These are phyloP conservation scores for Rhinogobio ventralis DNA, from an alignment of 2,797 vertebrate species.

Conservation along the genomic window DNA sequence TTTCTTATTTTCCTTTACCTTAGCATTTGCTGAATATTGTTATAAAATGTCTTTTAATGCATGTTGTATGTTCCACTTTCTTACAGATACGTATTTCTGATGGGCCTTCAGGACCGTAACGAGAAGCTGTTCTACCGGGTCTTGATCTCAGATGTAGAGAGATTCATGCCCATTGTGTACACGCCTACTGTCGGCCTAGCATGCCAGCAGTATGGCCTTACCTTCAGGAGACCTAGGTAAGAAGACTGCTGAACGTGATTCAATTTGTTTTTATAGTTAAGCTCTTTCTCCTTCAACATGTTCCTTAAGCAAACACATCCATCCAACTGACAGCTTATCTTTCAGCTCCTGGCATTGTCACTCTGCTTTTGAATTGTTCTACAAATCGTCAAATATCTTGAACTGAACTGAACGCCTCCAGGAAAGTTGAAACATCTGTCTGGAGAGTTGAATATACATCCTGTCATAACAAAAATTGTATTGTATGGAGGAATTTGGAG, in stretches of 20 bases:
- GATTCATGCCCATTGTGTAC: conserved; percentile 98
- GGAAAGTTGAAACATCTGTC: conserved; percentile 28
- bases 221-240: conserved; percentile 93
- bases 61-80: conserved; percentile 43
- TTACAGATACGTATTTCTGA: conserved; percentile 92
- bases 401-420: neutral
- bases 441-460: conserved; percentile 9
- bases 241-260: conserved; percentile 58
- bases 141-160: conserved; percentile 88
- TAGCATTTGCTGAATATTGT: neutral
- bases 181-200: conserved; percentile 95
- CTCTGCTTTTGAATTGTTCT: conserved; percentile 10
- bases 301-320: neutral
- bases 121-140: conserved; percentile 97
- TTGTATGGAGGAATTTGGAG: conserved; percentile 12
- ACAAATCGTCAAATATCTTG: conserved; percentile 16
- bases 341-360: conserved; percentile 24
- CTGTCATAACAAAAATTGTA: conserved; percentile 18
- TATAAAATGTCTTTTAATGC: neutral
- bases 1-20: neutral
- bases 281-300: conserved; percentile 14
- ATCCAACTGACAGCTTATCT: neutral
- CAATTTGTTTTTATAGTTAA: conserved; percentile 10
- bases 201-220: conserved; percentile 93
- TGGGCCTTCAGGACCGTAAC: conserved; percentile 94